Conservation (phyloP, 2,113 vertebrate species). For the Sardina pilchardus region DNA sequence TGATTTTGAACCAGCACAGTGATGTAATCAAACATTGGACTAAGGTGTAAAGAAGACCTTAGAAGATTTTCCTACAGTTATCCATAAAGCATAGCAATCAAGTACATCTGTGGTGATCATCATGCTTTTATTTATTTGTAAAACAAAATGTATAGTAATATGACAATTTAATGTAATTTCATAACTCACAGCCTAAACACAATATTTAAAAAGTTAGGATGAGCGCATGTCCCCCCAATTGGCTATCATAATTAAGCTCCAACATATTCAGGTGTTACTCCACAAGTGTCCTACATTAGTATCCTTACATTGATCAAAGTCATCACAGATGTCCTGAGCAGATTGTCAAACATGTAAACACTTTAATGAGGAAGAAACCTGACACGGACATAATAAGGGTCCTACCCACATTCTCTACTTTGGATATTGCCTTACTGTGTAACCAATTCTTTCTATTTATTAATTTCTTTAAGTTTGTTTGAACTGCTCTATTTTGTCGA, state of each 20-base stretch:
- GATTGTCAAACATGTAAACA: background rate
- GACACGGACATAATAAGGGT: background rate
- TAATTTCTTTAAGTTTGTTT: background rate
- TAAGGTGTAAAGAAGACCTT: no score
- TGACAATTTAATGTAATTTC: background rate
- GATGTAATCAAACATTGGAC: background rate
- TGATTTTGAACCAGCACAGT: background rate
- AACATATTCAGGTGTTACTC: background rate
- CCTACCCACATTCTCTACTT: background rate
- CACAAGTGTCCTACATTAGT: no score
- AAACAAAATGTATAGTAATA: background rate
- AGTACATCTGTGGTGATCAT: background rate
- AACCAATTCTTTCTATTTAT: no score
- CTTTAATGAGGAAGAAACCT: background rate
- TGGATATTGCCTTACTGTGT: background rate
- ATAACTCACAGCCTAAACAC: background rate
- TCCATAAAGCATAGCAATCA: background rate
- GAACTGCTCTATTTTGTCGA: background rate
- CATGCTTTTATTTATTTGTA: background rate
- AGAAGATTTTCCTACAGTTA: background rate
- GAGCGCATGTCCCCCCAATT: background rate
- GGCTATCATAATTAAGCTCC: background rate
- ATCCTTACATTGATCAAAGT: background rate
- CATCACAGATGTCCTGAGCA: background rate
- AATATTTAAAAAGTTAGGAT: background rate